Evolutionary conservation across 2,113 vertebrate species (phyloP).

Genomic region (Osmerus eperlanus): DNA sequence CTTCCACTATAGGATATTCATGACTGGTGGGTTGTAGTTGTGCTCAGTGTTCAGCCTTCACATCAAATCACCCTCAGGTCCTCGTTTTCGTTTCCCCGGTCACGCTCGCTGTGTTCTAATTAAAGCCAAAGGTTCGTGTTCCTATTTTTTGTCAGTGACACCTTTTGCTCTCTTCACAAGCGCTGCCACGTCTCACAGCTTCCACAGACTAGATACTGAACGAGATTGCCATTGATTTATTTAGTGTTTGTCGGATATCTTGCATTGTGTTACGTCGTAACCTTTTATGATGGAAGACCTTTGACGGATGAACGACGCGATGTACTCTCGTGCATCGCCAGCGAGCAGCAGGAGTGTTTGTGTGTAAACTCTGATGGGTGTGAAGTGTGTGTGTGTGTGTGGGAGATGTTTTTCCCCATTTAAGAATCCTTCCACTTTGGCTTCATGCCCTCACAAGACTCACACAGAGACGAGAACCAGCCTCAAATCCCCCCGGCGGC

Average conservation of each 20-base stretch:
- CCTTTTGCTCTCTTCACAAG: neutral
- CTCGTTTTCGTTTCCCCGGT: neutral
- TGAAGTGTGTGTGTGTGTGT: no score
- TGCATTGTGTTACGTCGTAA: no score
- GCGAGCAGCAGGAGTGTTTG: no score
- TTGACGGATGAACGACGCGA: neutral
- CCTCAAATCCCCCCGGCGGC: neutral
- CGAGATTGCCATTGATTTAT: conserved; percentile 8
- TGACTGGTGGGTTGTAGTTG: no score
- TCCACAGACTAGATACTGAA: conserved; percentile 36
- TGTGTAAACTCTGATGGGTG: no score
- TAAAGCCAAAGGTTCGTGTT: conserved; percentile 23
- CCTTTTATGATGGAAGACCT: neutral
- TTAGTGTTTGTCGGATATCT: neutral
- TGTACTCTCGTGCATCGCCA: no score
- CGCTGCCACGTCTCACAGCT: neutral
- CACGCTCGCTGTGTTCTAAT: conserved; percentile 17
- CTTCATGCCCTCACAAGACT: neutral
- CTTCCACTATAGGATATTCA: no score
- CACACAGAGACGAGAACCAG: neutral
- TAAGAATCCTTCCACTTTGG: neutral
- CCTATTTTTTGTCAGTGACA: conserved; percentile 46
- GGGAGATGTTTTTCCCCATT: no score
- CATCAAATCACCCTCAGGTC: neutral
- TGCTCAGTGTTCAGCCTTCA: no score